Conservation (phyloP, 2,888 invertebrate genomes). For the Galerucella nymphaeae region DNA sequence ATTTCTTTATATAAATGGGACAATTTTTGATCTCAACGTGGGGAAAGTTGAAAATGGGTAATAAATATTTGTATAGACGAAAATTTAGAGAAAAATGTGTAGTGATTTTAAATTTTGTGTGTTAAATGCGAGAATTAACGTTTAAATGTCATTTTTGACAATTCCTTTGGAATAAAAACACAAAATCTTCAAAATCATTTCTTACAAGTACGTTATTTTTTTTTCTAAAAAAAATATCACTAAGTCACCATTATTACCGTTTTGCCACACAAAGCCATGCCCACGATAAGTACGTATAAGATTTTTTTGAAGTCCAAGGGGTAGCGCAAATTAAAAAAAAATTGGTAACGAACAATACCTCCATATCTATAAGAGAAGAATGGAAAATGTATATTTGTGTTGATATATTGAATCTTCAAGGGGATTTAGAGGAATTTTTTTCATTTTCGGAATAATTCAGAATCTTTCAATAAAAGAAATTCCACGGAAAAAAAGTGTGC, state of each 20-base stretch:
- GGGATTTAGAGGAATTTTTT: neutral
- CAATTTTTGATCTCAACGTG: too few species aligned
- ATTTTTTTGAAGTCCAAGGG: neutral
- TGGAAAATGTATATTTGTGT: neutral
- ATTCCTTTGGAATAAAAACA: neutral
- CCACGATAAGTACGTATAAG: constrained; percentile 8
- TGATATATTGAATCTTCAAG: too few species aligned
- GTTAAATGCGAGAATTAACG: neutral
- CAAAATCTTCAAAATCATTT: neutral
- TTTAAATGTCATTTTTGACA: neutral
- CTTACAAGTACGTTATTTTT: constrained; percentile 2
- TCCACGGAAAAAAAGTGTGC: constrained; percentile 29
- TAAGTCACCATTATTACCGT: constrained; percentile 4
- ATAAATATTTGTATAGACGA: too few species aligned
- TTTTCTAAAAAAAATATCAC: neutral
- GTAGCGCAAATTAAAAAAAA: neutral
- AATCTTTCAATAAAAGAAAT: neutral
- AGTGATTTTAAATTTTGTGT: too few species aligned
- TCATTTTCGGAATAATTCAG: neutral
- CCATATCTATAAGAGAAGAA: neutral
- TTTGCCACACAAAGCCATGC: constrained; percentile 20
- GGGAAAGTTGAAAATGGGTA: too few species aligned
- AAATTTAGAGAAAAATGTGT: too few species aligned
- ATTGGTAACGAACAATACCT: neutral
- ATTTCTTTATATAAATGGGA: too few species aligned